Percentiles rank a stretch among this genome's conserved stretches.
Evolutionary conservation across 64 coral and sea anemone species (phyloP).

Genomic region (Montipora foliosa): DNA sequence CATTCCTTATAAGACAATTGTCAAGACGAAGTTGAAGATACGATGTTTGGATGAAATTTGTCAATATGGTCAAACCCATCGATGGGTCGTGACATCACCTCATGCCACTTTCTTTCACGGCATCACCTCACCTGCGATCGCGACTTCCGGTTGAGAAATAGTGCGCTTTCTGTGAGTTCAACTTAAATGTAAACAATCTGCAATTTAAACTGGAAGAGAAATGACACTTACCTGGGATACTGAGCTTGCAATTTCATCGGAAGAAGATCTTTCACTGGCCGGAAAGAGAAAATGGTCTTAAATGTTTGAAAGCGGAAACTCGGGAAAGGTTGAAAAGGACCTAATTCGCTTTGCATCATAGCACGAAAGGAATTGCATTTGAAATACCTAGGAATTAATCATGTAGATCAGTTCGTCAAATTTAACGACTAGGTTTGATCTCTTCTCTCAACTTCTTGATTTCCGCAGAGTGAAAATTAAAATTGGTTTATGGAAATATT

Average conservation of each 20-base stretch:
- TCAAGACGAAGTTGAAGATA: neutral
- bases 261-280: constrained; percentile 20
- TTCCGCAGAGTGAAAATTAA: neutral
- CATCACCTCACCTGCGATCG: constrained; percentile 4
- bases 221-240: neutral
- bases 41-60: neutral
- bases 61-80: neutral
- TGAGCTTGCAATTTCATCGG: neutral
- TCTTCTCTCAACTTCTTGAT: neutral
- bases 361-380: too few relatives aligned
- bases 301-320: neutral
- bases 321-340: neutral
- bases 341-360: neutral
- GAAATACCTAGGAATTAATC: too few relatives aligned
- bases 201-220: neutral
- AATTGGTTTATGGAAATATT: too few relatives aligned
- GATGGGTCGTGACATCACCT: constrained; percentile 13
- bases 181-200: neutral
- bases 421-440: neutral
- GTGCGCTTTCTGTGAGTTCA: neutral
- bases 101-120: neutral
- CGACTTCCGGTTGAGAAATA: neutral
- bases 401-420: neutral
- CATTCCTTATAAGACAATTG: neutral
- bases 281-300: neutral